These are phyloP conservation scores for Tolypeutes matacus DNA, from an alignment of 2,797 vertebrate genomes.

Conservation along the genomic window DNA sequence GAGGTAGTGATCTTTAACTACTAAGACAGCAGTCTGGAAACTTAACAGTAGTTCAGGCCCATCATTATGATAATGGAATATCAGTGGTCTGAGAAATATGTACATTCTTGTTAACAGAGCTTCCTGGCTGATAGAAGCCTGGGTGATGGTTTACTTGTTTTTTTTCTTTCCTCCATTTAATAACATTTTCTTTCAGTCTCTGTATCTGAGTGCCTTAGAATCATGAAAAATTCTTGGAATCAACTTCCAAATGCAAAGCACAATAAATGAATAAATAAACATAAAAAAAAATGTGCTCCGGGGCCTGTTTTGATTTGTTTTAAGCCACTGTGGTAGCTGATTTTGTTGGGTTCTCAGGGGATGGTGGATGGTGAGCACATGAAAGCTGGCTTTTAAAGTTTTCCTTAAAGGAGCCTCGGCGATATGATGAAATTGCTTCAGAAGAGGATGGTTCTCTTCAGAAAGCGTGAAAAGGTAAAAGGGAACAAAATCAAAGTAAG, in stretches of 20 bases:
- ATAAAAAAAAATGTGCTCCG: not conserved
- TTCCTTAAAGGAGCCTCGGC: slow-evolving; percentile 49
- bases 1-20: not conserved
- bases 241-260: slow-evolving; percentile 40
- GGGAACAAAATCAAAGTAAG: slow-evolving; percentile 48
- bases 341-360: not conserved
- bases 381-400: slow-evolving; percentile 60
- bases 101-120: not conserved
- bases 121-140: not conserved
- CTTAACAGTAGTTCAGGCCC: not conserved
- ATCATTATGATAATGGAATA: not conserved
- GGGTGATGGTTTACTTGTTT: not conserved
- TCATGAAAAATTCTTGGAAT: not conserved
- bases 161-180: not conserved
- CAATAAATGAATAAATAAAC: slow-evolving; percentile 9
- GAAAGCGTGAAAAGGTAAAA: slow-evolving; percentile 35
- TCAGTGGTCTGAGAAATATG: not conserved
- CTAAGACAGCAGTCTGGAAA: not conserved
- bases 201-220: not conserved
- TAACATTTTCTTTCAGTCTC: not conserved
- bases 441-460: slow-evolving; percentile 50
- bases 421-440: slow-evolving; percentile 37
- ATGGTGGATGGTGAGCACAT: not conserved
- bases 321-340: not conserved
- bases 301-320: slow-evolving; percentile 15